These are phyloP conservation scores for Neosilurus mollespiculum DNA, from an alignment of 2,797 vertebrate species.

Conservation along the genomic window DNA sequence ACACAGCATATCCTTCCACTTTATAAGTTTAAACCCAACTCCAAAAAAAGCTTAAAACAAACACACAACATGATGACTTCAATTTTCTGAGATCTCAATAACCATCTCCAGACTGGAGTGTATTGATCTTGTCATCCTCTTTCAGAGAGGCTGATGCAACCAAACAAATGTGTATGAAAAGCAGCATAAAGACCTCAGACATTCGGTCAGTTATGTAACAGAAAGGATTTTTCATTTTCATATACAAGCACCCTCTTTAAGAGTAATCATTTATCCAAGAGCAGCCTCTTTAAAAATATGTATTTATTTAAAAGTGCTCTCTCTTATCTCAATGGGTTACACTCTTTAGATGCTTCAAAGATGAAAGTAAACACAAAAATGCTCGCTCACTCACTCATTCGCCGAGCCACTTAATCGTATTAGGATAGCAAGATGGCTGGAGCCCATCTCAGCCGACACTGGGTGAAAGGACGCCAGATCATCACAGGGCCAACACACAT, in stretches of 20 bases:
- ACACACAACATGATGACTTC: conserved; percentile 25
- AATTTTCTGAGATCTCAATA: conserved; percentile 27
- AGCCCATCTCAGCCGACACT: too few relatives aligned
- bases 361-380: not conserved
- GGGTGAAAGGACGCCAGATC: too few relatives aligned
- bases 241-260: not conserved
- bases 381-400: too few relatives aligned
- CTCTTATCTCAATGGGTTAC: not conserved
- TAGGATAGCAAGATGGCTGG: too few relatives aligned
- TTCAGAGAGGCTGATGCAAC: conserved; percentile 64
- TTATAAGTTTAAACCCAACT: conserved; percentile 38
- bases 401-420: too few relatives aligned
- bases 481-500: too few relatives aligned
- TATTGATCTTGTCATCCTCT: conserved; percentile 45
- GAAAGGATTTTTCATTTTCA: not conserved
- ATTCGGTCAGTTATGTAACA: conserved; percentile 9
- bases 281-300: conserved; percentile 13
- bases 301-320: not conserved
- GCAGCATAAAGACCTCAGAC: conserved; percentile 44
- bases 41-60: conserved; percentile 13
- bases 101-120: conserved; percentile 17
- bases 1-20: conserved; percentile 44
- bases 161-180: conserved; percentile 67
- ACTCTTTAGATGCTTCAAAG: not conserved
- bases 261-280: conserved; percentile 18